These are phyloP conservation scores for Lethocerus indicus DNA, from an alignment of 1,140 invertebrate genomes.

Conservation along the genomic window DNA sequence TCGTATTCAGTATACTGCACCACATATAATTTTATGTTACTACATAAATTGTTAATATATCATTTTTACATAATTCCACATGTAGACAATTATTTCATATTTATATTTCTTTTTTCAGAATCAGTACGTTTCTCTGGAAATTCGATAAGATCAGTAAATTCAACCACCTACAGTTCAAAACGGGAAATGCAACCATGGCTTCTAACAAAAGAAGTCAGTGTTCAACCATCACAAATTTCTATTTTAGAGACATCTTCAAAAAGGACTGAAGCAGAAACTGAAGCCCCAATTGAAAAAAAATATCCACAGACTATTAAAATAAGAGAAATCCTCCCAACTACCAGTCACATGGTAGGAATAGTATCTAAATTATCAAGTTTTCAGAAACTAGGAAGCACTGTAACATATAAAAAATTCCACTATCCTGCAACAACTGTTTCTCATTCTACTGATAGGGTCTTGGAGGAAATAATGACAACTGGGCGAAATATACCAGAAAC, in stretches of 20 bases:
- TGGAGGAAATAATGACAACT: too few relatives aligned
- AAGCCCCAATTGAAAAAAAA: not conserved
- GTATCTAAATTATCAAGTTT: not conserved
- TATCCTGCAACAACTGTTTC: too few relatives aligned
- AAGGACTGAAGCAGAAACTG: not conserved
- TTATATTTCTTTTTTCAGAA: conserved; percentile 1
- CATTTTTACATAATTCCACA: not conserved
- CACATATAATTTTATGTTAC: not conserved
- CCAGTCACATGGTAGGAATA: too few relatives aligned
- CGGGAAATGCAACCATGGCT: conserved; percentile 19
- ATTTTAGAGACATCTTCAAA: not conserved
- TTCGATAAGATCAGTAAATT: not conserved
- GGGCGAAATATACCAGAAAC: too few relatives aligned
- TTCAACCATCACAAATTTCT: conserved; percentile 1
- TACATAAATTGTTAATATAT: too few relatives aligned
- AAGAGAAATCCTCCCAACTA: conserved; percentile 9
- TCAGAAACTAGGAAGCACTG: not conserved
- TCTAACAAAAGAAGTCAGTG: conserved; percentile 12
- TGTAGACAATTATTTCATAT: not conserved
- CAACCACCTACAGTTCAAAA: conserved; percentile 11
- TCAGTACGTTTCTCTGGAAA: not conserved
- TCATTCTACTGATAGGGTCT: too few relatives aligned
- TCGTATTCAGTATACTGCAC: too few relatives aligned
- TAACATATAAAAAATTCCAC: too few relatives aligned
- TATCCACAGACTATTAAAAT: conserved; percentile 13